These are phyloP conservation scores for Rhopalosiphum maidis DNA, from an alignment of 1,140 invertebrate species.

Conservation along the genomic window DNA sequence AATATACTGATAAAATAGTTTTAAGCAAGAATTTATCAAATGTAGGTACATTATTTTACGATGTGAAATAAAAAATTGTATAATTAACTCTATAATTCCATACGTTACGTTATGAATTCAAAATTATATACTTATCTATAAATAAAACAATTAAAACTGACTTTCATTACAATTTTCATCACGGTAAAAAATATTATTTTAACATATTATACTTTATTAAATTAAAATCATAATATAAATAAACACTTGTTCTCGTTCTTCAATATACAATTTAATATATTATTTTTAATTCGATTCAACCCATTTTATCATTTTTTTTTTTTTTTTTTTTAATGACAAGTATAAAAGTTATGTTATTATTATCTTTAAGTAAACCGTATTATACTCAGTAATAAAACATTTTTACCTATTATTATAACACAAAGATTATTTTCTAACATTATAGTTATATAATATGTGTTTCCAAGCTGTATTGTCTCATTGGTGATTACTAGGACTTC, in stretches of 20 bases:
- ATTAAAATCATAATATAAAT: background rate
- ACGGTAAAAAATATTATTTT: background rate
- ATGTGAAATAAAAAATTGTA: too few species aligned
- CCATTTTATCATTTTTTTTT: background rate
- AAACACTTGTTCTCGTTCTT: background rate
- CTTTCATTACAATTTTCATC: background rate
- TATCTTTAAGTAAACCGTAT: background rate
- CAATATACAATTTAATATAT: background rate
- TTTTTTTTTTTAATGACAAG: background rate
- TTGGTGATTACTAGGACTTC: background rate
- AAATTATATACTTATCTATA: background rate
- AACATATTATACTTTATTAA: background rate
- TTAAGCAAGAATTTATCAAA: too few species aligned
- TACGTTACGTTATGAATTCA: background rate
- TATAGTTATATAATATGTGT: background rate
- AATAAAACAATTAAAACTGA: background rate
- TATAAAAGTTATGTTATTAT: background rate
- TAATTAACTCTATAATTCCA: background rate
- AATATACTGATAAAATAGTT: too few species aligned
- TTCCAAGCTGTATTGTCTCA: background rate
- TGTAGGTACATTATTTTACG: too few species aligned
- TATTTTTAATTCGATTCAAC: background rate
- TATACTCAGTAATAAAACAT: background rate
- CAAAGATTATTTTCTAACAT: background rate
- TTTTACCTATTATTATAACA: background rate